Percentiles rank a stretch among this genome's conserved stretches.
These are phyloP conservation scores for Cephalopachus bancanus DNA, from an alignment of 2,797 vertebrate species.

Conservation along the genomic window DNA sequence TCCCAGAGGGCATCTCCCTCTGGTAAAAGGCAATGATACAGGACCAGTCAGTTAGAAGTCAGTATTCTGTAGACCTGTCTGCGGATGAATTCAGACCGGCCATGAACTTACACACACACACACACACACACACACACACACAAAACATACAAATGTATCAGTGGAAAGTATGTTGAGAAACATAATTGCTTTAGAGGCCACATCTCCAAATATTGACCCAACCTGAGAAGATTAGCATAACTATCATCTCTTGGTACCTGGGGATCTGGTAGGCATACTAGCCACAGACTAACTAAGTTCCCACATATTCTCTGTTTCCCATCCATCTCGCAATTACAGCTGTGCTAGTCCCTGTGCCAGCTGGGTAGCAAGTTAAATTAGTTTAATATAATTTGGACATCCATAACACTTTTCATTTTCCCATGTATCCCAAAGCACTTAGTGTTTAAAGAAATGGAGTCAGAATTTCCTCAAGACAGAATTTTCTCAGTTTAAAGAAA, in stretches of 20 bases:
- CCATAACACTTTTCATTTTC: constrained; percentile 72
- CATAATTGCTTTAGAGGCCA: constrained; percentile 18
- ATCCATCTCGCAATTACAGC: constrained; percentile 34
- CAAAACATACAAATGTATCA: not conserved
- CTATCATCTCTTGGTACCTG: not conserved
- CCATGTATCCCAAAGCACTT: constrained; percentile 44
- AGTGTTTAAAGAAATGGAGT: constrained; percentile 71
- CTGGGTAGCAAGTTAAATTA: constrained; percentile 70
- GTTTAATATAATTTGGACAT: constrained; percentile 72
- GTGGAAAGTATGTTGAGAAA: not conserved
- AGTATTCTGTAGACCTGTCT: not conserved
- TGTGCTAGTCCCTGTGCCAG: constrained; percentile 1
- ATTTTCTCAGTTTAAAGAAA: constrained; percentile 71
- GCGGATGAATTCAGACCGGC: not conserved
- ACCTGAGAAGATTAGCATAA: not conserved
- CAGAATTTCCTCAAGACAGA: constrained; percentile 59
- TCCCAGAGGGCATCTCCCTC: not conserved
- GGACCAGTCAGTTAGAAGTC: not conserved
- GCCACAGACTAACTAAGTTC: not conserved
- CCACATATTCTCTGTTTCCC: not conserved
- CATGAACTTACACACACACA: not conserved
- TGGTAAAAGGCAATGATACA: not conserved
- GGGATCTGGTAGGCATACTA: not conserved
- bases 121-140: not conserved
- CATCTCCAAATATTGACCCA: constrained; percentile 22